These are phyloP conservation scores for Peromyscus polionotus DNA, from an alignment of 2,113 vertebrate genomes.

Conservation along the genomic window DNA sequence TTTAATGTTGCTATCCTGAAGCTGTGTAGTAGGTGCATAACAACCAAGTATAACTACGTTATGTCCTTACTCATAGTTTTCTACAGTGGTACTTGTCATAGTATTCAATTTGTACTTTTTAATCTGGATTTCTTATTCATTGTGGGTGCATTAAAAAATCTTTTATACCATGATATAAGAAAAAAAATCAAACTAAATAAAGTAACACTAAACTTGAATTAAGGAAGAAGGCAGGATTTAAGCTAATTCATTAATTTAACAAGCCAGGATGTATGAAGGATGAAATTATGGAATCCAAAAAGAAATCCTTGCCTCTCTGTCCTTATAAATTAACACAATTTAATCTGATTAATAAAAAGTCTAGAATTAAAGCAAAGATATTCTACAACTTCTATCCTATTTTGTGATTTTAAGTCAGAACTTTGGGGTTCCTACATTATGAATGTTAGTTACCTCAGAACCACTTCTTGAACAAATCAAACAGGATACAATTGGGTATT, in stretches of 20 bases:
- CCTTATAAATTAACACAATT: background rate
- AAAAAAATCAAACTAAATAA: background rate
- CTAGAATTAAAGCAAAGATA: background rate
- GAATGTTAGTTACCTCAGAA: background rate
- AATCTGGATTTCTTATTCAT: background rate
- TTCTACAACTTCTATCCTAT: background rate
- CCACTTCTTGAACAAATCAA: background rate
- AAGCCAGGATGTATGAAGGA: background rate
- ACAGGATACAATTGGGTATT: background rate
- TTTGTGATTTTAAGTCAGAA: background rate
- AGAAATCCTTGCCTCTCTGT: background rate
- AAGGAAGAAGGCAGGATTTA: background rate
- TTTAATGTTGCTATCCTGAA: background rate
- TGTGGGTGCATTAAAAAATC: background rate
- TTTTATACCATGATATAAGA: background rate
- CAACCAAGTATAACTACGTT: background rate
- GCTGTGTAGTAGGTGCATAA: background rate
- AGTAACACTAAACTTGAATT: conserved; percentile 3
- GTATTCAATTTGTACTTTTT: background rate
- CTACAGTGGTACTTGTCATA: background rate
- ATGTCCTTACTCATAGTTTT: background rate
- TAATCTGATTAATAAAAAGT: background rate
- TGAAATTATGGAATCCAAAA: background rate
- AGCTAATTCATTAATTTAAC: background rate
- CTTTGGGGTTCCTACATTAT: background rate